Percentiles rank a stretch among this genome's conserved stretches.
Evolutionary conservation across 2,113 vertebrate genomes (phyloP).

Genomic region (Cathartes aura): DNA sequence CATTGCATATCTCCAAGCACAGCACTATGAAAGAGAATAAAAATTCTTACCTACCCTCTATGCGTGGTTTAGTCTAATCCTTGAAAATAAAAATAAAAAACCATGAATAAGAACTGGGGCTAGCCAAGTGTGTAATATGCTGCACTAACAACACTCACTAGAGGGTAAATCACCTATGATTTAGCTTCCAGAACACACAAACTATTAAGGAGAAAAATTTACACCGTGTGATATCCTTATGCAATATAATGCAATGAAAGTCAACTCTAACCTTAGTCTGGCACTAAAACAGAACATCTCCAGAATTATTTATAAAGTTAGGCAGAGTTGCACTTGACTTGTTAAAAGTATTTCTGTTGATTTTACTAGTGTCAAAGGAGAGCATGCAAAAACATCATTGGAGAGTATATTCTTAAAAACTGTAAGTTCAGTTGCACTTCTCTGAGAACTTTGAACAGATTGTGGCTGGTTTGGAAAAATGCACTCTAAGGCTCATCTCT

Average conservation of each 20-base stretch:
- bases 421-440: neutral
- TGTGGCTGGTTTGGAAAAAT: neutral
- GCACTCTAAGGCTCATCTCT: neutral
- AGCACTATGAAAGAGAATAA: constrained; percentile 30
- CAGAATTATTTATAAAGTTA: neutral
- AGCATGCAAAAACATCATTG: neutral
- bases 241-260: constrained; percentile 23
- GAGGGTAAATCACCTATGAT: constrained; percentile 61
- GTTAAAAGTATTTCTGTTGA: neutral
- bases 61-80: constrained; percentile 47
- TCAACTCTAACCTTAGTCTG: constrained; percentile 25
- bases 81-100: constrained; percentile 67
- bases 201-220: constrained; percentile 42
- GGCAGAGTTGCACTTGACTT: neutral
- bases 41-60: constrained; percentile 34
- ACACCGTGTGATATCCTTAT: constrained; percentile 18
- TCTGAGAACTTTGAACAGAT: neutral
- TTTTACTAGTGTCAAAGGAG: neutral
- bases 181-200: constrained; percentile 50
- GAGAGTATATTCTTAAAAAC: neutral
- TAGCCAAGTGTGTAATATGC: constrained; percentile 65
- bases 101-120: constrained; percentile 61
- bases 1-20: constrained; percentile 21
- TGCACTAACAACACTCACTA: constrained; percentile 64
- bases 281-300: neutral